Base-by-base conservation (phyloP, 2,797 vertebrate genomes). In the Hippopotamyrus pictus region DNA sequence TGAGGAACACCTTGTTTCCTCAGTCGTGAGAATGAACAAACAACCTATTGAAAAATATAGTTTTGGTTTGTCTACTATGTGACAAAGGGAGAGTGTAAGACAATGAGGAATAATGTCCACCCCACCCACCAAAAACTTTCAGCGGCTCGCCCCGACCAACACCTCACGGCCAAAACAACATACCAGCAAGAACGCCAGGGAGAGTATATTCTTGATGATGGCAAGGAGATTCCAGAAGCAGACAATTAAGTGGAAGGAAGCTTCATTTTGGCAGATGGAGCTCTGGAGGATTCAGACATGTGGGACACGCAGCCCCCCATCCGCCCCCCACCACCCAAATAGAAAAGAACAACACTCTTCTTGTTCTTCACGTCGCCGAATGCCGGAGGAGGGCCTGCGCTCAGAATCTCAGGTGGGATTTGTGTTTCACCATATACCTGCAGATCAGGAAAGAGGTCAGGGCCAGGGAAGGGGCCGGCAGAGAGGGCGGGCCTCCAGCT, bases 381-480 rank as follows among this genome's bases (percentile, higher is more conserved):
- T 94, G 90, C 89, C 92, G 92, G 91, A 76, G 93, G 91, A 90
- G 93, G 92, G 90, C 92, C 92, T 79, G 86, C 86, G 92, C 92
- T 99, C 95, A 99, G 96, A 99, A 99, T 95, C 98, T 96, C 95
- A 99, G 96, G 94, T 99, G 98, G 89, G 98, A 97, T 97, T 99
- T 99, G 96, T 99, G 98, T 94, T 99, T 99, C 91, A 99, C 98
- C 98, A 99, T 97, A 94, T 99, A 99, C 96, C 98, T 99, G 95
- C 51, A 22, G 94, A 92, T 91, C 89, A 37, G 69, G 69, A 91
- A 88, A 88, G 19, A 89, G 51, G 88, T 88, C 87, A 85, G 22
- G 14, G 44, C 37, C 54, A 29, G 50, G 25, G n/a, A 14, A 76
- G 22, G 33, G n/a, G 54, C 22, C 12, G 37, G 73, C n/a, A 14